These are phyloP conservation scores for Coreoperca whiteheadi DNA, from an alignment of 2,113 vertebrate species.

Conservation along the genomic window DNA sequence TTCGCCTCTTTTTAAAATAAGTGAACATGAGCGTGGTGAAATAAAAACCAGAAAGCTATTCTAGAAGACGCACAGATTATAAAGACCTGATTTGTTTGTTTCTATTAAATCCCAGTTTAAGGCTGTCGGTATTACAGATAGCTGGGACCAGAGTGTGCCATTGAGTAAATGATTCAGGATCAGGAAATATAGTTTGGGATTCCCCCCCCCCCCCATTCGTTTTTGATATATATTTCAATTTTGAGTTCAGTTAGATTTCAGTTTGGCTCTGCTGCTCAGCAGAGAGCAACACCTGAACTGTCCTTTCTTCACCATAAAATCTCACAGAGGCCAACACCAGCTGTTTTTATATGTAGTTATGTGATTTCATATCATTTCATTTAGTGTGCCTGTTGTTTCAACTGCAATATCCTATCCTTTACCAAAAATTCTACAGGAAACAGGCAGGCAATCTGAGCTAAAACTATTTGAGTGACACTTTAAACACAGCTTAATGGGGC, in stretches of 20 bases:
- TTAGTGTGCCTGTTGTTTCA: neutral
- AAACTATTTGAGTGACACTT: neutral
- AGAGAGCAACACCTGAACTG: neutral
- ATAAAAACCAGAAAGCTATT: neutral
- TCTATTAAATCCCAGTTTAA: neutral
- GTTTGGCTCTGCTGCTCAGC: too few relatives aligned
- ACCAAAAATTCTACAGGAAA: conserved; percentile 1
- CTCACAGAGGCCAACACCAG: neutral
- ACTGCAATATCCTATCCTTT: conserved; percentile 11
- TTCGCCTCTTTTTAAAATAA: too few relatives aligned
- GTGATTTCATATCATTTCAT: neutral
- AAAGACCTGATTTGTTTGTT: neutral
- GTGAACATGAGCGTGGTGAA: neutral
- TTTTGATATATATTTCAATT: neutral
- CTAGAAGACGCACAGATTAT: too few relatives aligned
- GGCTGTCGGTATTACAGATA: too few relatives aligned
- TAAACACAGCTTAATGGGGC: neutral
- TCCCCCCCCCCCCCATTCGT: too few relatives aligned
- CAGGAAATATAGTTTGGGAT: neutral
- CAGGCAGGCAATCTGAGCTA: neutral
- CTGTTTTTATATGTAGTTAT: neutral
- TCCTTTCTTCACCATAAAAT: neutral
- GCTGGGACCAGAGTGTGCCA: too few relatives aligned
- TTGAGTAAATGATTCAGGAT: neutral
- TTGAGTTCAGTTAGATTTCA: neutral